A percentile compares a stretch with the other conserved stretches of the same genome.
phyloP scores from a whole-genome alignment of 2,113 vertebrate genomes.

The Hystrix cristata region DNA sequence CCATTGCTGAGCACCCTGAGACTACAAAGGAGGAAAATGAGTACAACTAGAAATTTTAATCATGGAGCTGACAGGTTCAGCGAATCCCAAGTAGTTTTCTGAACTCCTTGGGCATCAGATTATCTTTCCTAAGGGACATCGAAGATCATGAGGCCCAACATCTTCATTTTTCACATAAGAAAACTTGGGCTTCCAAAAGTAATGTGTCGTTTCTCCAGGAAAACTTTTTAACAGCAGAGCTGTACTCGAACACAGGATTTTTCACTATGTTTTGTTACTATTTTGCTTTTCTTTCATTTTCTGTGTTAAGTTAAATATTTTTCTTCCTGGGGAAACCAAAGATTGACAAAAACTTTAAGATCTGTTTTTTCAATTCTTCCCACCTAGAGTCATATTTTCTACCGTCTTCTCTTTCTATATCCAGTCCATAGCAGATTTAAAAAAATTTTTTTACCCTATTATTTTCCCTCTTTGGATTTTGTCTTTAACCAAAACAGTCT shows the following conservation, averaged over 20 bases:
- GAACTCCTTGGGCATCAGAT: constrained; percentile 5
- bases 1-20: neutral
- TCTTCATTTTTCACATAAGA: constrained; percentile 43
- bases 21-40: neutral
- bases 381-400: neutral
- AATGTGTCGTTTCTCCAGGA: neutral
- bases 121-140: neutral
- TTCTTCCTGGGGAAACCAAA: constrained; percentile 34
- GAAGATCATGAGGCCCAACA: neutral
- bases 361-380: neutral
- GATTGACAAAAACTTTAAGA: neutral
- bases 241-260: neutral
- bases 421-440: neutral
- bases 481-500: constrained; percentile 1
- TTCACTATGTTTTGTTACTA: neutral
- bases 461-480: neutral
- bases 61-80: neutral
- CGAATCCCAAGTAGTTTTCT: neutral
- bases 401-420: neutral
- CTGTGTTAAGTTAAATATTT: neutral
- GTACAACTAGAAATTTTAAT: constrained; percentile 7
- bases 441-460: neutral
- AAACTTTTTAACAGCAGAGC: neutral
- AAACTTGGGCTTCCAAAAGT: neutral
- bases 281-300: neutral